A percentile compares a stretch with the other conserved stretches of the same genome.
Conservation (phyloP, 2,888 invertebrate species). For the Heliothis peltigera region DNA sequence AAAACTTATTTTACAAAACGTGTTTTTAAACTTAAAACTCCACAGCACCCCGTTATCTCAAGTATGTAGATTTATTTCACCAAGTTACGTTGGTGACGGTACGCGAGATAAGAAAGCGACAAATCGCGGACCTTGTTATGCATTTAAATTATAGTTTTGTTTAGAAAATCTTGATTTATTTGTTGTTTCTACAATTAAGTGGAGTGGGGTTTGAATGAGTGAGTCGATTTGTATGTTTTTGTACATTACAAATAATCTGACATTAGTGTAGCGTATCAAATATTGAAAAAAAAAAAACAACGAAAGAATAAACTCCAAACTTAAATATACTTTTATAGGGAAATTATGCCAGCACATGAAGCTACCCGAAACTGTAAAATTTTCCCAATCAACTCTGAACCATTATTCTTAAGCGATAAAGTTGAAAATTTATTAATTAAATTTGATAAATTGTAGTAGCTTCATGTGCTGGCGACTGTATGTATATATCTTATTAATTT, state of each 20-base stretch:
- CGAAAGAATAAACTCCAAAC: too few species aligned
- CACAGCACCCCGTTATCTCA: constrained; percentile 54
- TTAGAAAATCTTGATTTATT: constrained; percentile 46
- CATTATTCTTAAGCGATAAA: too few species aligned
- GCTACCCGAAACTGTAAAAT: too few species aligned
- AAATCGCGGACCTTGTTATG: constrained; percentile 69
- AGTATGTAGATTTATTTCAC: constrained; percentile 72
- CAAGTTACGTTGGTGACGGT: constrained; percentile 63
- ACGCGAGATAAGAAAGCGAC: constrained; percentile 65
- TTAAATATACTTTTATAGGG: too few species aligned
- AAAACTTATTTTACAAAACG: constrained; percentile 24
- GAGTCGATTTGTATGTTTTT: constrained; percentile 5
- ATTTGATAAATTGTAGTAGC: too few species aligned
- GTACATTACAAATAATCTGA: neutral
- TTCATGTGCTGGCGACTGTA: too few species aligned
- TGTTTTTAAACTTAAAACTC: constrained; percentile 39
- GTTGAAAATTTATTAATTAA: too few species aligned
- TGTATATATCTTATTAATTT: too few species aligned
- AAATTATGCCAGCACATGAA: too few species aligned
- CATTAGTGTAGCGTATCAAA: too few species aligned
- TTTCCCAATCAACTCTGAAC: too few species aligned
- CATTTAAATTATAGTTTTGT: constrained; percentile 70
- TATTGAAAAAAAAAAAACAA: too few species aligned
- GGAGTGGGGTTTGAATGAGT: constrained; percentile 24
- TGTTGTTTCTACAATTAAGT: constrained; percentile 38